Evolutionary conservation across 2,113 vertebrate genomes (phyloP), one percentile per base, ranked within the genome.

Genomic region (Notarius quadriscutis): DNA sequence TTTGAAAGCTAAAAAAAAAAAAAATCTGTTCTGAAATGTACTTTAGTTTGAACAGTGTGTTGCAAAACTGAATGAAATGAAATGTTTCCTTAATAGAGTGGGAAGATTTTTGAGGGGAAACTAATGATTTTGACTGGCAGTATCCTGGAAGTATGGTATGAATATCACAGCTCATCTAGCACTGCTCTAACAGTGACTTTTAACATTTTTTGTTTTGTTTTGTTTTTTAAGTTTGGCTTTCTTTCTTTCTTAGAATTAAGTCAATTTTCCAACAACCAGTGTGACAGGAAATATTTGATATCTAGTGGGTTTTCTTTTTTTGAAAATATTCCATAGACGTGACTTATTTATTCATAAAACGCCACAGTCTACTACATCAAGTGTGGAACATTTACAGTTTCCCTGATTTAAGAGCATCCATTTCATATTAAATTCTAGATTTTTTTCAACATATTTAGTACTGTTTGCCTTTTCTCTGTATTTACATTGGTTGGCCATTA

Each of bases 141-240:
- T 92, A 91, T 91, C 90, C 91, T 92, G 87, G 86, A 93, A 89
- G 77, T 77, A 62, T 67, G 88, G 87, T 93, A 92, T 90, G 90
- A 91, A 89, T 88, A 92, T 93, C 88, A 87, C 83, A 89, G 88
- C 88, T 91, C 83, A 48, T 74, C 88, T 85, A 86, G 86, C 88
- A 90, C 87, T 27, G 78, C 15, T 17, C 9, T 60, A 25, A 62
- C 5, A n/a, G 7, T 48, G 72, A 51, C 34, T 75, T 75, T 75
- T 22, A 41, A 14, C 3, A 1, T 65, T 65, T 65, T 11, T 67
- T 41, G 41, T 41, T 41, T 34, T 34, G 30, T 34, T 34, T 41
- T 41, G 41, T 41, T 41, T 41, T 41, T 41, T 41, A 41, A 41
- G 41, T 41, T 41, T 41, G 41, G 41, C 41, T 41, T 41, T 41